A percentile compares a stretch with the other conserved stretches of the same genome.
These are phyloP conservation scores for Drosophila pectinifera DNA, from an alignment of 1,140 invertebrate genomes.

Conservation along the genomic window DNA sequence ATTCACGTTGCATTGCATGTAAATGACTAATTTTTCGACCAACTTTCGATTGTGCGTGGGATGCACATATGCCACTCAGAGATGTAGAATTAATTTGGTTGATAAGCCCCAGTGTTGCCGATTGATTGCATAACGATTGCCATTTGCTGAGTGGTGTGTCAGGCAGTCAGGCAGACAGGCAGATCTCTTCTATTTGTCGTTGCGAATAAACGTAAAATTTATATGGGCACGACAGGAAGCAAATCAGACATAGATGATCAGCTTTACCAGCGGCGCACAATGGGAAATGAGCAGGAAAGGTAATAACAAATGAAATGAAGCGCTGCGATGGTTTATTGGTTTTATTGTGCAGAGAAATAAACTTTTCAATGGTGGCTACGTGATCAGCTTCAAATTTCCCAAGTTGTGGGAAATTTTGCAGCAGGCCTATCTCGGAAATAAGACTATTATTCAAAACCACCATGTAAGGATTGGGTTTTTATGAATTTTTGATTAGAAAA, in stretches of 20 bases:
- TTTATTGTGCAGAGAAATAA: constrained; percentile 47
- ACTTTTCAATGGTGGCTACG: constrained; percentile 50
- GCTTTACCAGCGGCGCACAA: constrained; percentile 39
- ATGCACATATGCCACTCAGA: constrained; percentile 30
- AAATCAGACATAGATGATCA: constrained; percentile 81
- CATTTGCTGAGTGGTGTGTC: constrained; percentile 31
- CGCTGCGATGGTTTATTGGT: constrained; percentile 50
- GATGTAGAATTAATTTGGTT: constrained; percentile 81
- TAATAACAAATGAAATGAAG: constrained; percentile 60
- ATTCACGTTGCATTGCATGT: constrained; percentile 65
- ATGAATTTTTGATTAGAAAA: too few species aligned
- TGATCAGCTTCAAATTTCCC: constrained; percentile 27
- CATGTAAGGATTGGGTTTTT: neutral
- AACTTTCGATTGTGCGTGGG: constrained; percentile 73
- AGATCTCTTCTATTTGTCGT: constrained; percentile 48
- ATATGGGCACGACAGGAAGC: constrained; percentile 84
- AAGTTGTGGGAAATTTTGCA: constrained; percentile 22
- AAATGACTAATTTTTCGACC: constrained; percentile 79
- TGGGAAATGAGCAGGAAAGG: constrained; percentile 49
- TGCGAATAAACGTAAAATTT: constrained; percentile 57
- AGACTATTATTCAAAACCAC: neutral
- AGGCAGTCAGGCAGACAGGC: constrained; percentile 44
- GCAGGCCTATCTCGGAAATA: neutral
- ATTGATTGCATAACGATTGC: constrained; percentile 72
- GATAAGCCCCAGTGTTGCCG: constrained; percentile 60